Base-by-base conservation (phyloP, 1,140 invertebrate species). In the Dinoponera quadriceps region DNA sequence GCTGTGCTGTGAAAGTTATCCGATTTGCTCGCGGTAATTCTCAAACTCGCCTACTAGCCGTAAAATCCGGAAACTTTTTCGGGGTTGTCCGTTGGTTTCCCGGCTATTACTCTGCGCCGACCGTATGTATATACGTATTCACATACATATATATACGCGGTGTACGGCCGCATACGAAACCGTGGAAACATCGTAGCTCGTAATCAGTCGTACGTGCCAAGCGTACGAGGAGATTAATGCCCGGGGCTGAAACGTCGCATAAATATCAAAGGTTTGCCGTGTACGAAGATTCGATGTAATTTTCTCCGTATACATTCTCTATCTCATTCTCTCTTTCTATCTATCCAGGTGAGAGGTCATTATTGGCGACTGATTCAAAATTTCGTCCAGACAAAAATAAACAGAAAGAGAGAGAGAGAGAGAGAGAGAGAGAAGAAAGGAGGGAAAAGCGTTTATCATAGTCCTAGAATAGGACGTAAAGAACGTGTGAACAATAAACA, bases 1-100 rank as follows among this genome's bases (percentile, higher is more conserved):
- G 65, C 49, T 63, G 60, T 48, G 65, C 18, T 18, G 65, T 75
- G 68, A 75, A 87, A 87, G 85, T 87, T 87, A 82, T 38, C 57
- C 63, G 86, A 87, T 87, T 84, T 80, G 82, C 86, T 87, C 68
- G 38, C 57, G 73, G 85, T 87, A 87, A 87, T 87, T 87, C 73
- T 68, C 68, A 49, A 87, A 87, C 86, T 87, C 83, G 62, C 74
- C 82, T 55, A 71, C 60, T 69, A 80, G 66, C 68, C 73, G 63
- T 87, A 87, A 87, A 87, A 84, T 87, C 59, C 66, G 72, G 49
- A 74, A 87, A 78, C 66, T 86, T 84, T 87, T 80, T 82, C 55
- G 27, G 20, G 48, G 20, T 71, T 59, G 25, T 49, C 16, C 55
- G 33, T 74, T 51, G 20, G 71, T 83, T 75, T 44, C 55, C 48